Conservation (phyloP, 2,797 vertebrate species). For the Liasis olivaceus region DNA sequence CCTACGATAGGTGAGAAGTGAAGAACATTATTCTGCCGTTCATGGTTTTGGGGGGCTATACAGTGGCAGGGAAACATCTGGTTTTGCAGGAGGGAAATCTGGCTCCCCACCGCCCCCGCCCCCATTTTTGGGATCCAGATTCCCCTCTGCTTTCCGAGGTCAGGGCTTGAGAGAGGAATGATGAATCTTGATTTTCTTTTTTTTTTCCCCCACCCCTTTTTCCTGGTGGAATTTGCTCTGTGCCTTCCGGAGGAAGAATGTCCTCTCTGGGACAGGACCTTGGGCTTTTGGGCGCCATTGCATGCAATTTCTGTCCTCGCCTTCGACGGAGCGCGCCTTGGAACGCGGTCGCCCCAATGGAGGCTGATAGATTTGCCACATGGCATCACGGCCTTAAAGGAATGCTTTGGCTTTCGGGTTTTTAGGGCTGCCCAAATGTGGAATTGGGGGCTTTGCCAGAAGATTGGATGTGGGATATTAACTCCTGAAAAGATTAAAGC, state of each 20-base stretch:
- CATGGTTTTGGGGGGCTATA: constrained; percentile 6
- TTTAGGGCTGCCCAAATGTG: neutral
- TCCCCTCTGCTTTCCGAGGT: constrained; percentile 13
- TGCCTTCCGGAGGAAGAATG: neutral
- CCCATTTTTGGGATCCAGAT: accelerated
- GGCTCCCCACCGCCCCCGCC: neutral
- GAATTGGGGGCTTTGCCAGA: neutral
- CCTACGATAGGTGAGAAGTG: constrained; percentile 41
- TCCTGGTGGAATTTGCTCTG: neutral
- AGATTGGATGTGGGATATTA: neutral
- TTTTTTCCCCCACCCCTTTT: accelerated
- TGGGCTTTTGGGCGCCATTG: neutral
- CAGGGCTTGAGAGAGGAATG: neutral
- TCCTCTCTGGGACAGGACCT: constrained; percentile 12
- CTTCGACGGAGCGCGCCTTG: neutral
- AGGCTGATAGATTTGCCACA: neutral
- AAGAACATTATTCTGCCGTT: constrained; percentile 48
- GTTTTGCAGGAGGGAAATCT: constrained; percentile 37
- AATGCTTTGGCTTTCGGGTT: neutral
- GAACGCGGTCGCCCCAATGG: neutral
- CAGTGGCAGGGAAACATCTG: constrained; percentile 14
- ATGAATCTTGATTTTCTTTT: constrained; percentile 4
- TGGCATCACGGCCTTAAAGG: neutral
- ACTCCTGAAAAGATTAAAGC: neutral
- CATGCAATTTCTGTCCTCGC: neutral